Percentiles rank a stretch among this genome's conserved stretches.
phyloP scores from a whole-genome alignment of 2,113 vertebrate genomes.

The Agelaius tricolor region DNA sequence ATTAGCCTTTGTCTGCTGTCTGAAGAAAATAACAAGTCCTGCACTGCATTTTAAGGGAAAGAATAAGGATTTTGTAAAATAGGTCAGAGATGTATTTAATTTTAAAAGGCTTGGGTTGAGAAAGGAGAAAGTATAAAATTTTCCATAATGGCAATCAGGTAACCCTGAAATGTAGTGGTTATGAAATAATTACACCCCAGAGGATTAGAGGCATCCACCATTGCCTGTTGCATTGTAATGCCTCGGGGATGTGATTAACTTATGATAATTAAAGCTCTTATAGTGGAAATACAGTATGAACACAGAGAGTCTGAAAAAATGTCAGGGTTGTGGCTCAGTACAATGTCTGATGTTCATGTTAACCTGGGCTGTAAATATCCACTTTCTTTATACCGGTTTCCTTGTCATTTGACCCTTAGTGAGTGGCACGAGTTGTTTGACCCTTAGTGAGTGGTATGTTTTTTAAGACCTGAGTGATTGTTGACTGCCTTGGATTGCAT shows the following conservation, averaged over 20 bases:
- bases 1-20: conserved; percentile 15
- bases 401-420: neutral
- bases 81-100: conserved; percentile 53
- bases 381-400: neutral
- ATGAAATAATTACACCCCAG: conserved; percentile 59
- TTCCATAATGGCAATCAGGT: conserved; percentile 18
- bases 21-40: conserved; percentile 45
- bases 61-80: conserved; percentile 50
- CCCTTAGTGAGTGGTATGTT: neutral
- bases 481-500: neutral
- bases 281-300: neutral
- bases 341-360: neutral
- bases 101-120: conserved; percentile 16
- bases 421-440: neutral
- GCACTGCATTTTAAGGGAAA: conserved; percentile 12
- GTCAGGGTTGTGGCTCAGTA: neutral
- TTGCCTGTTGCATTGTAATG: conserved; percentile 14
- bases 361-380: neutral
- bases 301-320: neutral
- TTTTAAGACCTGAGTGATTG: neutral
- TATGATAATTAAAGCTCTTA: conserved; percentile 63
- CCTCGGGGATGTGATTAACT: conserved; percentile 48
- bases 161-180: conserved; percentile 46
- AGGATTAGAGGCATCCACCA: neutral
- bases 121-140: conserved; percentile 25